Evolutionary conservation across 2,888 invertebrate species (phyloP).

Genomic region (Lamellibrachia satsuma): DNA sequence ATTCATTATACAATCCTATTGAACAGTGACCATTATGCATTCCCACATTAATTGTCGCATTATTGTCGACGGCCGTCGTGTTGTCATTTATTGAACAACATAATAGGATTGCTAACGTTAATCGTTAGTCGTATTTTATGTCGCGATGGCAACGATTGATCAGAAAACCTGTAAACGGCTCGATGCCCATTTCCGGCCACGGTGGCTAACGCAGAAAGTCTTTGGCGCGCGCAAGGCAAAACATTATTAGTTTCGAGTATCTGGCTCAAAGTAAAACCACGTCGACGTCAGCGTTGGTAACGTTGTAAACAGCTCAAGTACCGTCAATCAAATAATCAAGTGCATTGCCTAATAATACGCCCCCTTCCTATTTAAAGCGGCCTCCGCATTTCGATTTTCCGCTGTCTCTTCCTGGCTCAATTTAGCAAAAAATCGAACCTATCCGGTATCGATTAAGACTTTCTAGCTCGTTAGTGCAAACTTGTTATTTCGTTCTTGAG

Average conservation of each 20-base stretch:
- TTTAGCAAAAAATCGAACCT: background rate
- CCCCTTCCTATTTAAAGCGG: background rate
- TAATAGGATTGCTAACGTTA: background rate
- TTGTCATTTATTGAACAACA: background rate
- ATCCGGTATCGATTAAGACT: background rate
- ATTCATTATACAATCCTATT: background rate
- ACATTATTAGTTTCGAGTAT: background rate
- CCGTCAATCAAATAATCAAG: background rate
- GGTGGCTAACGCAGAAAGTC: background rate
- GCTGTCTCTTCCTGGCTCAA: background rate
- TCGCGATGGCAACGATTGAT: background rate
- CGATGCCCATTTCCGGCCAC: background rate
- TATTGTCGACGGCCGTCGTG: background rate
- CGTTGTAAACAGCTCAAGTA: background rate
- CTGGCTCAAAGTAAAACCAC: background rate
- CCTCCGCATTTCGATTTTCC: background rate
- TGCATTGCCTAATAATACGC: background rate
- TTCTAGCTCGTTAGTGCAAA: background rate
- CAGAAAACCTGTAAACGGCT: constrained; percentile 4
- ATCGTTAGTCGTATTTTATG: background rate
- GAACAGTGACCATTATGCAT: background rate
- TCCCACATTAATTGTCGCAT: background rate
- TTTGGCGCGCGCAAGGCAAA: background rate
- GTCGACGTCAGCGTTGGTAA: background rate
- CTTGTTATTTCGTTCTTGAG: background rate